Evolutionary conservation across 30 jellyfish, hydroid and myxozoan species (phyloP), one percentile per base, ranked within the genome.

Genomic region (Turritopsis dohrnii): DNA sequence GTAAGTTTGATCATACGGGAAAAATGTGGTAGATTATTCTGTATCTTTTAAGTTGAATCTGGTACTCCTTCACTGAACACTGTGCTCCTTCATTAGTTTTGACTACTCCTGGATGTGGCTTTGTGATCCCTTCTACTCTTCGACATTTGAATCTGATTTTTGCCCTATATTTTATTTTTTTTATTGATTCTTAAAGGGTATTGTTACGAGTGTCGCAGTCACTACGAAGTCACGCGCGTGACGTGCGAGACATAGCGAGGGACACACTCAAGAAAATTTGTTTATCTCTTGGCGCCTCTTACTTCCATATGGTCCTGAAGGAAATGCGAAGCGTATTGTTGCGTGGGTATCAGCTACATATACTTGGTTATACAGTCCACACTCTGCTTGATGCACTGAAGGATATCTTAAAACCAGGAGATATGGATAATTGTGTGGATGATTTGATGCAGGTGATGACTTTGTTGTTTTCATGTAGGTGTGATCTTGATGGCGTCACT

Each of bases 321-420:
- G 97, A 94, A 71, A 94, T 94, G 99, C 75, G 79, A 60, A 76
- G 96, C 13, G 94, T 84, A 18, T 82, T 94, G 72, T 76, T 79
- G 74, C 87, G 96, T 81, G 99, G 99, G 19, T 94, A 94, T 60
- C 99, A 94, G 95, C 89, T 89, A 71, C 99, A 94, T 77, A 94
- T 94, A 17, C 87, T 94, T 52, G 90, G 97, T 25, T 94, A 53
- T 71, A 88, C 99, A 0, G 80, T 94, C 54, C 96, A 94, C 52
- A 71, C 95, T 9, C n/a, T 94, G 24, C 94, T 94, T 18, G 99
- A 88, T 52, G 94, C 81, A 21, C 75, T 94, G 74, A 23, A 65
- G n/a, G 91, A 74, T 0, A 86, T 81, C 27, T 71, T 88, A 9
- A 65, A 72, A 18, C 83, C 94, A 71, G 99, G 99, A 7, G 96